These are phyloP conservation scores for Plodia interpunctella DNA, from an alignment of 1,140 invertebrate species.

Conservation along the genomic window DNA sequence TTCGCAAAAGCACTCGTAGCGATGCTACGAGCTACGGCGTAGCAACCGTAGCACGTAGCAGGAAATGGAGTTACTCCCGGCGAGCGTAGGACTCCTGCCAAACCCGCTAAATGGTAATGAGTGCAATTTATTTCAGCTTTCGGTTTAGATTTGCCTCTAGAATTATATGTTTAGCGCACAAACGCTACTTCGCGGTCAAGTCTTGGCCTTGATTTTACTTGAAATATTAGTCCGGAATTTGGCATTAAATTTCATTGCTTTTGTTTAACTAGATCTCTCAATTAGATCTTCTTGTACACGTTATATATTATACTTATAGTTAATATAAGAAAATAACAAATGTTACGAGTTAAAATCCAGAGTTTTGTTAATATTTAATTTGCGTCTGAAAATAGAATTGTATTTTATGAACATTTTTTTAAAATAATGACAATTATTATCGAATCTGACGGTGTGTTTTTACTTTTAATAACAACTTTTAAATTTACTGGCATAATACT, in stretches of 20 bases:
- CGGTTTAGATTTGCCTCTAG: constrained; percentile 16
- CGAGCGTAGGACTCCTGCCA: constrained; percentile 51
- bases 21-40: constrained; percentile 49
- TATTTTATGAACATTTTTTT: background rate
- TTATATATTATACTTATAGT: too few species aligned
- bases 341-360: too few species aligned
- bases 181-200: constrained; percentile 1
- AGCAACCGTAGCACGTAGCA: constrained; percentile 61
- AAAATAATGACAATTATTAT: too few species aligned
- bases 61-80: constrained; percentile 63
- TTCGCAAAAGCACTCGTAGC: constrained; percentile 51
- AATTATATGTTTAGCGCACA: constrained; percentile 6
- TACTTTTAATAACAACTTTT: too few species aligned
- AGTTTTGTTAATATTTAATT: too few species aligned
- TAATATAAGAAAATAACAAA: too few species aligned
- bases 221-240: background rate
- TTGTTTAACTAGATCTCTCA: background rate
- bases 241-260: background rate
- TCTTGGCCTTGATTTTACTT: background rate
- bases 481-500: too few species aligned
- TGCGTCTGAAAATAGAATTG: background rate
- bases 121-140: constrained; percentile 43
- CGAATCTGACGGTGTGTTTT: too few species aligned
- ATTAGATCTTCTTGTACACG: background rate
- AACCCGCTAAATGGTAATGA: constrained; percentile 59